Conservation (phyloP, 2,113 vertebrate species). For the Illadopsis cleaveri region DNA sequence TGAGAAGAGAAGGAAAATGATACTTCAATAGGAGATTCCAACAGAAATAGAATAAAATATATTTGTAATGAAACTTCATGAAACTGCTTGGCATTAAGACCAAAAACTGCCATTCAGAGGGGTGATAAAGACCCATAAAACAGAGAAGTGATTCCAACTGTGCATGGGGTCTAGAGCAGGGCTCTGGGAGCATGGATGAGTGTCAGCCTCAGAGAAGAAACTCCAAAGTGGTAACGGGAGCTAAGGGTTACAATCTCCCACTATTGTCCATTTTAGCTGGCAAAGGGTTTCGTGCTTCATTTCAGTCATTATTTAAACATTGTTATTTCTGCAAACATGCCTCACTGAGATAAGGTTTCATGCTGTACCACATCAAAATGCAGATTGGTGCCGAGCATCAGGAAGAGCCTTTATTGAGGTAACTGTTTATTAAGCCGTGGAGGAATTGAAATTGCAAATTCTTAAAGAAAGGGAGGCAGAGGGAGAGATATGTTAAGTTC, state of each 20-base stretch:
- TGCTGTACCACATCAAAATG: conserved; percentile 72
- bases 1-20: not conserved
- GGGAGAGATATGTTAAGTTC: conserved; percentile 42
- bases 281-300: conserved; percentile 74
- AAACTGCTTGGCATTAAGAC: conserved; percentile 47
- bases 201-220: conserved; percentile 61
- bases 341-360: conserved; percentile 78
- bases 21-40: not conserved
- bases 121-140: conserved; percentile 26
- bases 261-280: conserved; percentile 67
- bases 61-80: not conserved
- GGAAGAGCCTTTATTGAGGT: conserved; percentile 64
- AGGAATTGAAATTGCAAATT: conserved; percentile 68
- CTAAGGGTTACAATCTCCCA: conserved; percentile 66
- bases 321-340: conserved; percentile 81
- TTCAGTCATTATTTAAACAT: conserved; percentile 78
- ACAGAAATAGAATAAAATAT: conserved; percentile 38
- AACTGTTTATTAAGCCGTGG: conserved; percentile 73
- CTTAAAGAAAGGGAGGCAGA: not conserved
- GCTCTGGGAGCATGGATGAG: conserved; percentile 25
- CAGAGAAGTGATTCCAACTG: conserved; percentile 44
- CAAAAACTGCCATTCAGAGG: conserved; percentile 46
- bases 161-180: conserved; percentile 4
- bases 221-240: conserved; percentile 46
- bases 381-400: conserved; percentile 57